Conservation (phyloP, 1,140 invertebrate species). For the Reticulitermes speratus region DNA sequence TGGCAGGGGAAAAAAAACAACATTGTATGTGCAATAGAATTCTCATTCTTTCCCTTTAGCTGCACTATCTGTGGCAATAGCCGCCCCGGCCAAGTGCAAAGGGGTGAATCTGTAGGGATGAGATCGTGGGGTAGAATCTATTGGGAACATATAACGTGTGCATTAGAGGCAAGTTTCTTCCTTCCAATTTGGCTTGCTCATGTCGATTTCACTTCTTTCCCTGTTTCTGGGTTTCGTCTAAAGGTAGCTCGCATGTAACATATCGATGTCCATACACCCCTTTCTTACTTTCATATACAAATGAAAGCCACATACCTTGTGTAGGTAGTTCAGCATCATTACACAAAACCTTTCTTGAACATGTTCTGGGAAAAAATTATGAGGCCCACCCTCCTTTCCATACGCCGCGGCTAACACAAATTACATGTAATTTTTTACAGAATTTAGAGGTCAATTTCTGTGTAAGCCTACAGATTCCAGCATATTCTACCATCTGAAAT, state of each 20-base stretch:
- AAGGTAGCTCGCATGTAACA: neutral
- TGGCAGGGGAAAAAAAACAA: slow-evolving; percentile 5
- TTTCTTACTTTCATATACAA: neutral
- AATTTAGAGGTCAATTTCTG: no score
- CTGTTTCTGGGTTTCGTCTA: neutral
- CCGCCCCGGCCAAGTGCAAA: neutral
- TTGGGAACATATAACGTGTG: slow-evolving; percentile 29
- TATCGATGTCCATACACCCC: neutral
- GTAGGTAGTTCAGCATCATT: no score
- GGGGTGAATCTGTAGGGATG: slow-evolving; percentile 10
- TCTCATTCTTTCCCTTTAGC: slow-evolving; percentile 19
- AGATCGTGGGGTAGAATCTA: slow-evolving; percentile 22
- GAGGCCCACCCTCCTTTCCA: no score
- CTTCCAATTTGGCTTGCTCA: slow-evolving; percentile 23
- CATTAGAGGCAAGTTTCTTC: slow-evolving; percentile 26
- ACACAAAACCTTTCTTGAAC: no score
- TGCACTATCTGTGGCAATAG: slow-evolving; percentile 14
- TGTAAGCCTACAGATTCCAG: no score
- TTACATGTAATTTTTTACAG: no score
- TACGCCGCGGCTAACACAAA: no score
- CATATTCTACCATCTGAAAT: no score
- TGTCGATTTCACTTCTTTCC: neutral
- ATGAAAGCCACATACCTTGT: neutral
- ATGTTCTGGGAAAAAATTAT: no score
- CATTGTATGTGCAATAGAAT: slow-evolving; percentile 19